Evolutionary conservation across 64 coral and sea anemone genomes (phyloP).

Genomic region (Exaiptasia diaphana): DNA sequence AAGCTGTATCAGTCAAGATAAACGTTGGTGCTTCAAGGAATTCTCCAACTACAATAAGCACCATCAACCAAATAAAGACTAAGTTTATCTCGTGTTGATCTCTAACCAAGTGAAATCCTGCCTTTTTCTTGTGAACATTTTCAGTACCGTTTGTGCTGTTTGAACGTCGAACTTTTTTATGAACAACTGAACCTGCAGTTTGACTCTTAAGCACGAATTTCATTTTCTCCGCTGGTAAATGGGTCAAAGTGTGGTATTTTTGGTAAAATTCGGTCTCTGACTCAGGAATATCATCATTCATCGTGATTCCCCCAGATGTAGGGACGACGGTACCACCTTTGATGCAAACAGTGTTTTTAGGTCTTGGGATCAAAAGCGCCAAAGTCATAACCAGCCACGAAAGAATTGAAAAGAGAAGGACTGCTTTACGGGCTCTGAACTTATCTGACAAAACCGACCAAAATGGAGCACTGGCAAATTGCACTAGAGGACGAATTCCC

Average conservation of each 20-base stretch:
- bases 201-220: neutral
- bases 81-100: constrained; percentile 56
- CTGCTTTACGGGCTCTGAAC: constrained; percentile 66
- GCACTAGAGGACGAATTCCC: constrained; percentile 80
- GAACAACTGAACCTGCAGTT: neutral
- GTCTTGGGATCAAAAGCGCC: constrained; percentile 62
- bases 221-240: neutral
- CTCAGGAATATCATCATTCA: neutral
- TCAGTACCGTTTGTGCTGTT: neutral
- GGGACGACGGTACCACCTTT: neutral
- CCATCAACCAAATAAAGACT: constrained; percentile 59
- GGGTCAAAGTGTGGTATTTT: neutral
- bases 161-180: neutral
- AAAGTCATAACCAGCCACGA: constrained; percentile 86
- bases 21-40: constrained; percentile 94
- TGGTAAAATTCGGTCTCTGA: neutral
- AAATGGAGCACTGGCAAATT: constrained; percentile 85
- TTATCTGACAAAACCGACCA: constrained; percentile 84
- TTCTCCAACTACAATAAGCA: constrained; percentile 78
- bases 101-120: constrained; percentile 21
- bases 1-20: constrained; percentile 80
- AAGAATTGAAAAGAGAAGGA: constrained; percentile 75
- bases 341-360: constrained; percentile 62
- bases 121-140: neutral
- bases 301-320: neutral